Evolutionary conservation across 2,888 invertebrate genomes (phyloP).

Genomic region (Magallana nippona): DNA sequence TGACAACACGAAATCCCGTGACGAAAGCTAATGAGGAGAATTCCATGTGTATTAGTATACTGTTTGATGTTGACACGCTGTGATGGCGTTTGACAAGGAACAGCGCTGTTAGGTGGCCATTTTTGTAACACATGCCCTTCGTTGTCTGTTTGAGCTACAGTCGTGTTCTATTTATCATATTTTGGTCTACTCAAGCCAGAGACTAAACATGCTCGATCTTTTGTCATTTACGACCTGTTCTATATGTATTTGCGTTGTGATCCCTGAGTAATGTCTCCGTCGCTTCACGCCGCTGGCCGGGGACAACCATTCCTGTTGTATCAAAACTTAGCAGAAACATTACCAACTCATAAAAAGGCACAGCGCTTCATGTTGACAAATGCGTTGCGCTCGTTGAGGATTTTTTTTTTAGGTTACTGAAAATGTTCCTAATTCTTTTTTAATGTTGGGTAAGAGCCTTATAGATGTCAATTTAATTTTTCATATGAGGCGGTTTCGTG

Average conservation of each 20-base stretch:
- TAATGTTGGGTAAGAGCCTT: not conserved
- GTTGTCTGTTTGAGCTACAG: slow-evolving; percentile 1
- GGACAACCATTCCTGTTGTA: no score
- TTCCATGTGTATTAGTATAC: not conserved
- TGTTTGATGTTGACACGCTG: slow-evolving; percentile 3
- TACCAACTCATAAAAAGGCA: not conserved
- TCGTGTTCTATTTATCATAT: slow-evolving; percentile 23
- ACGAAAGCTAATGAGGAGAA: not conserved
- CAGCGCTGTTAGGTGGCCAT: slow-evolving; percentile 19
- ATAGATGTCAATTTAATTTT: slow-evolving; percentile 25
- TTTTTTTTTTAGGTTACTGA: not conserved
- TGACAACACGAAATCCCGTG: not conserved
- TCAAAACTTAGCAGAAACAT: no score
- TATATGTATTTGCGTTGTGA: not conserved
- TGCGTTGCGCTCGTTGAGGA: not conserved
- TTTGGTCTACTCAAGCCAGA: slow-evolving; percentile 22
- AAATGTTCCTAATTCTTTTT: slow-evolving; percentile 18
- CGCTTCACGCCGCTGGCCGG: no score
- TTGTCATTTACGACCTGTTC: slow-evolving; percentile 18
- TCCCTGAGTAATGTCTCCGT: not conserved
- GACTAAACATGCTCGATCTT: not conserved
- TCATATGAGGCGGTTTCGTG: slow-evolving; percentile 19
- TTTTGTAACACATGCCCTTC: slow-evolving; percentile 7
- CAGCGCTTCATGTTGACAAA: not conserved
- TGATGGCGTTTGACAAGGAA: slow-evolving; percentile 8